Evolutionary conservation across 2,888 invertebrate genomes (phyloP), one percentile per base, ranked within the genome.

Genomic region (Drosophila longiperda): DNA sequence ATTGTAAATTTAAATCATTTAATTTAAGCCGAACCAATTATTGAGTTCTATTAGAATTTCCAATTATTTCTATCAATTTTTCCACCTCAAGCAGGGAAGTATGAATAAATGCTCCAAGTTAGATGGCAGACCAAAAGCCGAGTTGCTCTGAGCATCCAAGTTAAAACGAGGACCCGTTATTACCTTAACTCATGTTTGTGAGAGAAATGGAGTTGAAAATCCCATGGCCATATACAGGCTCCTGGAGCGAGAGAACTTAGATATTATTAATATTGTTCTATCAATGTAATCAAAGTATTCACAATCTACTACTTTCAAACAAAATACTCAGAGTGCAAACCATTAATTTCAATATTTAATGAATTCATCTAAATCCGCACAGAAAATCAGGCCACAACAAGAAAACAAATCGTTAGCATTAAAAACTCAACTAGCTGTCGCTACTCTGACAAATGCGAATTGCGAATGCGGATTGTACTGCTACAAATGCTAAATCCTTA

Each of bases 291-390:
- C 12, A 20, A 33, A 15, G 6, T 53, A 34, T 6, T 15, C 34
- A 15, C 34, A 20, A 12, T 26, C n/a, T 23, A 15, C 17, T 23
- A 3, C 23, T 3, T 36, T 49, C 15, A 40, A 29, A 36, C 3
- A 33, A 15, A 42, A 33, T n/a, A 20, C 8, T 32, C 20, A 60
- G 36, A 49, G 58, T 54, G 48, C 40, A 54, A 55, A 59, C 58
- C 66, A 84, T 82, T 82, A 66, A 73, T 84, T 76, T 79, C 63
- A 74, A 82, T 78, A 82, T 82, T 82, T 75, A 77, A 79, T 79
- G 66, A 57, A 78, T 79, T 68, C 53, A 70, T 69, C 58, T 67
- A 71, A 75, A 50, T 68, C 66, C 49, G 55, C 33, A 64, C 59
- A 76, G 71, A 73, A 68, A 76, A 70, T 70, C 75, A 58, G 54